phyloP scores from a whole-genome alignment of 2,888 invertebrate genomes.

The Caradrina clavipalpis region DNA sequence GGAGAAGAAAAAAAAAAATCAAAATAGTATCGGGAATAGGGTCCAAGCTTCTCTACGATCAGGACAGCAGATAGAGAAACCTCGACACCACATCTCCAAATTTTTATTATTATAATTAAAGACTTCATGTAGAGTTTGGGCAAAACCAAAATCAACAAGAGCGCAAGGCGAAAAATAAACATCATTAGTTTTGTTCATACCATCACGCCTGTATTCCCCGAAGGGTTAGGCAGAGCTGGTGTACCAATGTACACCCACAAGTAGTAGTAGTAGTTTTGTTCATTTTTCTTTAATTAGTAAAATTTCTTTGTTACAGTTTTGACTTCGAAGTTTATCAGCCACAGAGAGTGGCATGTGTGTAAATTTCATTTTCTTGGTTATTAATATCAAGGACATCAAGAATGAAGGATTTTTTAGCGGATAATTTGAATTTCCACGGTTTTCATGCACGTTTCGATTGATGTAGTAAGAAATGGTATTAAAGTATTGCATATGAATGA shows the following conservation, averaged over 20 bases:
- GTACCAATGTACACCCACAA: too few relatives aligned
- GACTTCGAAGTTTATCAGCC: slow-evolving; percentile 6
- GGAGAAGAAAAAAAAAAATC: too few relatives aligned
- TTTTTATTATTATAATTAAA: too few relatives aligned
- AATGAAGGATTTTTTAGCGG: neutral
- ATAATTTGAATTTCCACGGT: slow-evolving; percentile 1
- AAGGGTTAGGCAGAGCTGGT: too few relatives aligned
- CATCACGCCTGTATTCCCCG: too few relatives aligned
- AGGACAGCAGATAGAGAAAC: too few relatives aligned
- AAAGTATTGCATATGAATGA: neutral
- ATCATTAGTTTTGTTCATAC: neutral
- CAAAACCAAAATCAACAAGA: neutral
- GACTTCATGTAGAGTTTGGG: neutral
- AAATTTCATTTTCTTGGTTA: slow-evolving; percentile 19
- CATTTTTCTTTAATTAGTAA: slow-evolving; percentile 9
- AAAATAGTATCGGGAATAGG: too few relatives aligned
- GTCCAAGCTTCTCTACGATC: too few relatives aligned
- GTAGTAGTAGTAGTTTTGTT: neutral
- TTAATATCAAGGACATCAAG: slow-evolving; percentile 16
- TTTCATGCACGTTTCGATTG: slow-evolving; percentile 18
- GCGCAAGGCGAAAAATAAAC: neutral
- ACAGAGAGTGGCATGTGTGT: slow-evolving; percentile 1
- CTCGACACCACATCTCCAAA: too few relatives aligned
- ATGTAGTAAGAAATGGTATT: neutral
- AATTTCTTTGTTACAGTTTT: neutral